phyloP scores from a whole-genome alignment of 1,140 invertebrate genomes.

The Pinna nobilis region DNA sequence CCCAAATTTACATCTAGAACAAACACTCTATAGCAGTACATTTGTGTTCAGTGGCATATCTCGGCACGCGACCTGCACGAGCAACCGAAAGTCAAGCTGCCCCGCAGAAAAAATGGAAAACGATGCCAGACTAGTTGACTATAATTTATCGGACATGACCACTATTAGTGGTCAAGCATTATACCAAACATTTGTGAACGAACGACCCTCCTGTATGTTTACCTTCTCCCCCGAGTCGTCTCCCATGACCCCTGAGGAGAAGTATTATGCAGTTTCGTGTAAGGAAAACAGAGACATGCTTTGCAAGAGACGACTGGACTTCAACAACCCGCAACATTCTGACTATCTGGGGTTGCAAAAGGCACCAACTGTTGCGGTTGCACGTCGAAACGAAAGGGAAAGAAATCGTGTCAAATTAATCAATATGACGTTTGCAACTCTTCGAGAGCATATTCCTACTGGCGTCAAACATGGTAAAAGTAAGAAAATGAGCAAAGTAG shows the following conservation, averaged over 20 bases:
- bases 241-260: conserved; percentile 21
- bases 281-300: conserved; percentile 49
- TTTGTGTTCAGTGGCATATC: neutral
- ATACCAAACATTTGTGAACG: conserved; percentile 45
- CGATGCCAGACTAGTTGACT: conserved; percentile 11
- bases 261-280: conserved; percentile 40
- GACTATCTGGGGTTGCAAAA: conserved; percentile 53
- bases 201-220: conserved; percentile 51
- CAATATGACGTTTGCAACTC: conserved; percentile 78
- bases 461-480: conserved; percentile 64
- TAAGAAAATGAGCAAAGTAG: conserved; percentile 84
- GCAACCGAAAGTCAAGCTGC: conserved; percentile 3
- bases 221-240: conserved; percentile 37
- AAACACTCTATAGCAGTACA: conserved; percentile 24
- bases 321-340: conserved; percentile 50
- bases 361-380: conserved; percentile 84
- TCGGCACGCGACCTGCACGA: conserved; percentile 45
- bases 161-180: conserved; percentile 36
- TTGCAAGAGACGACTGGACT: conserved; percentile 62
- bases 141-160: conserved; percentile 30
- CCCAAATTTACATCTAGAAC: conserved; percentile 34
- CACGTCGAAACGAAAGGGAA: conserved; percentile 92
- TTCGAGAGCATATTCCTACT: conserved; percentile 65
- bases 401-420: conserved; percentile 96
- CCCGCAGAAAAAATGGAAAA: conserved; percentile 22